phyloP scores from a whole-genome alignment of 2,888 invertebrate genomes.

The Metalampra italica region DNA sequence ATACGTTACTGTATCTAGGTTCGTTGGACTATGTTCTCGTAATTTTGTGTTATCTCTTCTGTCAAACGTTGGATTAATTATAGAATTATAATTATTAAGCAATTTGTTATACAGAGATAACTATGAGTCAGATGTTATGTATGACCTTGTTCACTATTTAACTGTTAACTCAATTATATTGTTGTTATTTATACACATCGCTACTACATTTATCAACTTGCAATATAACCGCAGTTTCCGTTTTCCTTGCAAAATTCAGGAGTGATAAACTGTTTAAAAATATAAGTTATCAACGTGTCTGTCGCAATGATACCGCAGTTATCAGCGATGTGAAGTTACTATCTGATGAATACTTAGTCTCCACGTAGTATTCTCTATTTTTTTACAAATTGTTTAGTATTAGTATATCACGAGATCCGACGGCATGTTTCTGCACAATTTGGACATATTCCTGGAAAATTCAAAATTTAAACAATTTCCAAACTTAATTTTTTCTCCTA shows the following conservation, averaged over 20 bases:
- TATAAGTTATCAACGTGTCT: background rate
- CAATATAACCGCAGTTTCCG: conserved; percentile 29
- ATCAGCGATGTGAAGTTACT: conserved; percentile 8
- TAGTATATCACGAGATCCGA: background rate
- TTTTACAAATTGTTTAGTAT: background rate
- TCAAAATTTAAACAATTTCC: too few species aligned
- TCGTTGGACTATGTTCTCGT: background rate
- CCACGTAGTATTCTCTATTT: background rate
- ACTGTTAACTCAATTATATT: too few species aligned
- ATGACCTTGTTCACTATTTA: too few species aligned
- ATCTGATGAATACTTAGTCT: conserved; percentile 5
- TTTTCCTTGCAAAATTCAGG: conserved; percentile 30
- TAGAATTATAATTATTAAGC: too few species aligned
- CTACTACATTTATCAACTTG: background rate
- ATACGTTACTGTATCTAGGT: background rate
- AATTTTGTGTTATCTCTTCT: background rate
- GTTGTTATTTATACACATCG: too few species aligned
- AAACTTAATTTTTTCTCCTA: too few species aligned
- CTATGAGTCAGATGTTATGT: too few species aligned
- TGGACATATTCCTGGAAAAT: conserved; percentile 10
- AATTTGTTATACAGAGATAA: too few species aligned
- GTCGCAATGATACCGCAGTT: background rate
- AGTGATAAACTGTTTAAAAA: conserved; percentile 29
- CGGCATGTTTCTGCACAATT: conserved; percentile 16
- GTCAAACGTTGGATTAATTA: too few species aligned